Evolutionary conservation across 1,140 invertebrate genomes (phyloP), one percentile per base, ranked within the genome.

Genomic region (Kradibia gibbosae): DNA sequence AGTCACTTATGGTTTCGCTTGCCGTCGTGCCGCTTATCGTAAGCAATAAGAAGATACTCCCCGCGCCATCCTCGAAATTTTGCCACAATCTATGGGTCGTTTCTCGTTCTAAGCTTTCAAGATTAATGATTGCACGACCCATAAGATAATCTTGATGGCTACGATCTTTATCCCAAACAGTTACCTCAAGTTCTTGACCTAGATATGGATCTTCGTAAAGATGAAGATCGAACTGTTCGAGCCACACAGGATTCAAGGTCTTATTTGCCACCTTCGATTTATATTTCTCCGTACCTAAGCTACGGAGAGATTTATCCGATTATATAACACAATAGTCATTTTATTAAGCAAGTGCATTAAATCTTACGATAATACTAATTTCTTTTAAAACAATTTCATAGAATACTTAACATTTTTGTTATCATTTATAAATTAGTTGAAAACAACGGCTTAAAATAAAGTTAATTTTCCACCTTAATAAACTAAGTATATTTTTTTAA

Each of bases 141-240:
- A 99, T 95, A 83, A 97, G 94, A 88, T 98, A 96, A 89, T 98
- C 97, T 85, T 94, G 95, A 13, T 94, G 94, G 84, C 94, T 93
- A 76, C 94, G 94, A 86, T 97, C 96, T 86, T 97, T 96, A 88
- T 98, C 97, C 94, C 95, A 98, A 1, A 99, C 94, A 0, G 96
- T 96, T 10, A 99, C 95, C 89, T 99, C 97, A 48, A 99, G 91
- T 70, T 96, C 93, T 89, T 98, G 96, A 65, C 94, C 94, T 81
- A 94, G 90, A 75, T 93, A 93, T 73, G 96, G 94, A 83, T 98
- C 97, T 85, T 99, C 97, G 89, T 97, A 99, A 11, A 99, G 93
- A 89, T 99, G 98, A 13, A 99, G 93, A 89, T 99, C 98, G 89
- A 99, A 99, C 90, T 99, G 98, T 88, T 99, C 99, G 87, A 99